Evolutionary conservation across 2,113 vertebrate genomes (phyloP).

Genomic region (Acanthisitta chloris): DNA sequence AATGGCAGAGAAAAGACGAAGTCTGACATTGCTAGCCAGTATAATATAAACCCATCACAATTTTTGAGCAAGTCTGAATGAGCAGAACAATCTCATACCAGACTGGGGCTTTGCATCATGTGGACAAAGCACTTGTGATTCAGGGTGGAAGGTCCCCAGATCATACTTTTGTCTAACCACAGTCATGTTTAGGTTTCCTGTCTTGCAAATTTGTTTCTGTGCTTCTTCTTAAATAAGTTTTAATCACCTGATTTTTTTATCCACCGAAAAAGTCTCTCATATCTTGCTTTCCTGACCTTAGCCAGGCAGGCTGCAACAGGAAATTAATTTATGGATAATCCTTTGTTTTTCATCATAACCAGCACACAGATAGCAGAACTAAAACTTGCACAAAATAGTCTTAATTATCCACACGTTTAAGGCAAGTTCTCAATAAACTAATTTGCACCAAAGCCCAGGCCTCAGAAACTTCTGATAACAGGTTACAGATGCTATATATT

Average conservation of each 20-base stretch:
- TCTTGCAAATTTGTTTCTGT: not conserved
- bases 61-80: not conserved
- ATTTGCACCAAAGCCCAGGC: not conserved
- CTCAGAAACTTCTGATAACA: too few relatives aligned
- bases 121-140: not conserved
- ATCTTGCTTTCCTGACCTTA: not conserved
- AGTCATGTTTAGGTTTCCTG: not conserved
- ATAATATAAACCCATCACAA: not conserved
- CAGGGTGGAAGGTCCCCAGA: not conserved
- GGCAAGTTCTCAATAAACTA: not conserved
- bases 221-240: not conserved
- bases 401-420: not conserved
- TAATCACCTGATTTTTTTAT: not conserved
- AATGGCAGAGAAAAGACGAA: not conserved
- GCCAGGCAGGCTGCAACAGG: not conserved
- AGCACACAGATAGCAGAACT: not conserved
- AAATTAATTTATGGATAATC: not conserved
- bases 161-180: not conserved
- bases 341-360: not conserved
- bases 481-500: too few relatives aligned
- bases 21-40: not conserved
- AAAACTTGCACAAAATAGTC: not conserved
- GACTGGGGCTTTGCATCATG: rapidly evolving
- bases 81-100: not conserved
- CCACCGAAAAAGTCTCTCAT: not conserved